Evolutionary conservation across 2,113 vertebrate species (phyloP), one percentile per base, ranked within the genome.

Genomic region (Labeo rohita): DNA sequence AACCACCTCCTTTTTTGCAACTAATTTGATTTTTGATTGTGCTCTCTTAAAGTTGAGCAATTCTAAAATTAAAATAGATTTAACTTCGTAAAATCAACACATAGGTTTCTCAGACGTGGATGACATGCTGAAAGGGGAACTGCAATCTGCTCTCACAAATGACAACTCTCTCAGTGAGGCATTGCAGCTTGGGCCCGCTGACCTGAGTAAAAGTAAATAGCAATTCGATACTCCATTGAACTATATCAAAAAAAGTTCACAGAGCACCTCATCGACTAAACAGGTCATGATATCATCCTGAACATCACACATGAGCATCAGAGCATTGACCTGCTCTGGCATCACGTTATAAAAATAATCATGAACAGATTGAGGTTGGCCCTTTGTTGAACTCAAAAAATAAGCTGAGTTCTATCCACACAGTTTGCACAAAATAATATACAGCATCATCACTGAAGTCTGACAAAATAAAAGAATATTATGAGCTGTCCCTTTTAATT

Each of bases 321-420:
- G 43, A 49, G 72, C 72, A 49, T n/a, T 66, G 12, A 66, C 21
- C 45, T 49, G 45, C 36, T 72, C 16, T 45, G 39, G 18, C 63
- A 68, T 4, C n/a, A 16, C 10, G 50, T 16, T 72, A 72, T 72
- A 72, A 21, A 43, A 43, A 72, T 43, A 72, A 21, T 43, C 36
- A 21, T 72, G 16, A 43, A 72, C 68, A 45, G 68, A 16, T 72
- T 72, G 68, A 45, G 21, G 36, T 36, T 72, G 9, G 16, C 16
- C 36, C 16, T 72, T 72, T 72, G 16, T 43, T 72, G 68, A 72
- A 72, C 68, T 72, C 16, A 72, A 72, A 72, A 36, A 43, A 18
- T 21, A 11, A n/a, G 61, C 54, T 59, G 49, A 50, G 49, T 13
- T 65, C 63, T 28, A 13, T 65, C 12, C 23, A 5, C 2, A 50